Base-by-base conservation (phyloP, 2,797 vertebrate species). In the Morelia viridis region DNA sequence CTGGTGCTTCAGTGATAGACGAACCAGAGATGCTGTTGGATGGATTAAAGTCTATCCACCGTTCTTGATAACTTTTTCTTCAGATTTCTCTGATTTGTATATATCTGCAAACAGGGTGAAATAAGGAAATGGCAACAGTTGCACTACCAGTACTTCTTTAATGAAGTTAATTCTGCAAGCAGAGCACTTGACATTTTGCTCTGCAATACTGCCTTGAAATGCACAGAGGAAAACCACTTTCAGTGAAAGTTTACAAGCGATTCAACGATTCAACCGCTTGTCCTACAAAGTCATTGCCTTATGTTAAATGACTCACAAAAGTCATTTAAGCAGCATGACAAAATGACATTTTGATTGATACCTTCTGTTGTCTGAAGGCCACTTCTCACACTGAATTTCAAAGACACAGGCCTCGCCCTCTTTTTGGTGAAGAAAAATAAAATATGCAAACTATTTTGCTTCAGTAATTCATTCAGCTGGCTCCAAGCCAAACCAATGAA, bases 271-370 rank as follows among this genome's bases (percentile, higher is more conserved):
- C 91, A 26, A 92, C 87, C 57, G 85, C 84, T 92, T 93, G 35
- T 93, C 88, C 87, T 35, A 61, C 76, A 76, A 94, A 92, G 53
- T 64, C 62, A 85, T 71, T 92, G 35, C 13, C 64, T 65, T 88
- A 60, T 19, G 64, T 13, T 35, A 13, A 89, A 89, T 88, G 90
- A 89, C 92, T 87, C 22, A 85, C 87, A 58, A 94, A 61, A 95
- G 90, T 19, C 91, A 92, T 80, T 80, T 22, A 92, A 35, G 19
- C 31, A 65, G 56, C 92, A 80, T 19, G 76, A 92, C 93, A 26
- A 94, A 96, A 94, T 50, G 93, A 61, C 76, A 90, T 93, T 93
- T 65, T 93, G 65, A 46, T 93, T 94, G 71, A 56, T 62, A 41
- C 1, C 76, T 92, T 84, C 61, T 93, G 91, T 85, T 91, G 35